Evolutionary conservation across 2,113 vertebrate species (phyloP).

Genomic region (Corvus cornix): DNA sequence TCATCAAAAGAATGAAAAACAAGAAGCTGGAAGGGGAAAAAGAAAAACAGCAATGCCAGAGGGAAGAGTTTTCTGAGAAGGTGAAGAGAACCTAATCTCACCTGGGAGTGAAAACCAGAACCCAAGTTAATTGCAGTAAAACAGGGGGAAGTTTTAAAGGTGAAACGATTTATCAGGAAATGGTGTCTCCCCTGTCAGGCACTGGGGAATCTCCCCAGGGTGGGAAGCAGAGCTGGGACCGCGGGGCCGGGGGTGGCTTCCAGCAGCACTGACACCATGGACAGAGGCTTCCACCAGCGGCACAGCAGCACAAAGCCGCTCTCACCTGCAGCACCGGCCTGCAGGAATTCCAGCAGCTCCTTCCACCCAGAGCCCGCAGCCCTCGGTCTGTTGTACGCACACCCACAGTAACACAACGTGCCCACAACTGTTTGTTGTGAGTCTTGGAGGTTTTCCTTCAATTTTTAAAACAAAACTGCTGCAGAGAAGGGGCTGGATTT

Average conservation of each 20-base stretch:
- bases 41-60: not conserved
- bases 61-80: not conserved
- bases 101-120: not conserved
- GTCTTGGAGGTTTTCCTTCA: not conserved
- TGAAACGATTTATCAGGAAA: not conserved
- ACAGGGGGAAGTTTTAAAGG: not conserved
- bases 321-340: not conserved
- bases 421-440: not conserved
- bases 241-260: conserved; percentile 23
- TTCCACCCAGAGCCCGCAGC: not conserved
- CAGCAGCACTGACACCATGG: conserved; percentile 72
- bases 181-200: not conserved
- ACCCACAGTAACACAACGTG: fast-evolving
- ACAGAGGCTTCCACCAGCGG: conserved; percentile 55
- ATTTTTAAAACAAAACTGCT: not conserved
- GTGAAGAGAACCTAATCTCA: not conserved
- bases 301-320: conserved; percentile 42
- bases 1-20: conserved; percentile 25
- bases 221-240: not conserved
- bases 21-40: not conserved
- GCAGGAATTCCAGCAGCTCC: not conserved
- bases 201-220: not conserved
- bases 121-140: not conserved
- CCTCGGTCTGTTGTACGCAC: fast-evolving
- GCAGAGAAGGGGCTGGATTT: not conserved